Base-by-base conservation (phyloP, 2,113 vertebrate species). In the Zosterops japonicus region DNA sequence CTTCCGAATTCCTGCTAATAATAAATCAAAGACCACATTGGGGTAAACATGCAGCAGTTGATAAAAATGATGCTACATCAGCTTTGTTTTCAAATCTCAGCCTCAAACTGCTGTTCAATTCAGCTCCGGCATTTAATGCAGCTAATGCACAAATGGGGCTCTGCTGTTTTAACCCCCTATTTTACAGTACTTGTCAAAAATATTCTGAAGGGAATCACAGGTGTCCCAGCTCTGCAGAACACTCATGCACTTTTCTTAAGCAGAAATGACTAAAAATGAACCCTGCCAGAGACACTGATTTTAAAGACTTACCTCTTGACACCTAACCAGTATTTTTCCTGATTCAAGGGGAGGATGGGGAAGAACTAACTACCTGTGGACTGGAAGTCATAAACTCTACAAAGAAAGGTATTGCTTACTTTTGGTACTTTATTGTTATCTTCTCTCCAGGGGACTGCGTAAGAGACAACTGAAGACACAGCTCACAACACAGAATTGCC, bases 81-180 rank as follows among this genome's bases (percentile, higher is more conserved):
- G 83, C 39, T 94, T 90, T 83, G 53, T 84, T 90, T 93, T 92
- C 78, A 95, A 76, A 89, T 90, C 69, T 87, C 76, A 84, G 41
- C 27, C n/a, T 74, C 88, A 86, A 89, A 88, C 61, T 84, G 85
- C 83, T 64, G 42, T 63, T 53, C 52, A 16, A 75, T 52, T 67
- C 55, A 60, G 50, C 59, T 74, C 53, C 36, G 21, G 49, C 25
- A 69, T 49, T 83, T 44, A 46, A 70, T 5, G 9, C 3, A 16
- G 25, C n/a, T 49, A 31, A 61, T 14, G 18, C 18, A 29, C 8
- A 5, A 41, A 47, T 13, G 12, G 27, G 39, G 18, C 15, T 86
- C 67, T 71, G 31, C 42, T 70, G 35, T 39, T 72, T 68, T 60
- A 88, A 80, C 3, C 19, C 24, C 42, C 27, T 41, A 6, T 75